Base-by-base conservation (phyloP, 2,888 invertebrate genomes). In the Trichogramma evanescens region DNA sequence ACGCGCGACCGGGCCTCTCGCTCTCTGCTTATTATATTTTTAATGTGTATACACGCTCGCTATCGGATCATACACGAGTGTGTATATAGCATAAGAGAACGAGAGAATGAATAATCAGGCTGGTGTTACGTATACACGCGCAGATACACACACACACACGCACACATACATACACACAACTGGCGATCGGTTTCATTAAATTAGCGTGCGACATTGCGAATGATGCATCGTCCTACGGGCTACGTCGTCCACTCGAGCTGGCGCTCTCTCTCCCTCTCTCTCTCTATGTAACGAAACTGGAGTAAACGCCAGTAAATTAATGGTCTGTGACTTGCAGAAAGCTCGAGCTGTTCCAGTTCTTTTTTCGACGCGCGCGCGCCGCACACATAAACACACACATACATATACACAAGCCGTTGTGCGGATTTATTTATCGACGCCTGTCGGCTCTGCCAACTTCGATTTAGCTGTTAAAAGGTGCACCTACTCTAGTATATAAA, bases 131-230 rank as follows among this genome's bases (percentile, higher is more conserved):
- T 45, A 26, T 52, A 39, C 41, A 44, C 4, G 6, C 9, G 39
- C 39, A 13, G 4, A 51, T 40, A 45, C 40, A 46, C 9, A 42
- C 38, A 9, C 8, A 26, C 43, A 9, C n/a, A 10, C 54, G 4
- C n/a, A 38, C 26, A 41, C 13, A 8, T 40, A 38, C 26, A 10
- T 40, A 10, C 42, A 41, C 45, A 41, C 39, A 8, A 50, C 45
- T 61, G 54, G 38, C 56, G 58, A 63, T 63, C 59, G 54, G 56
- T 63, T 63, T 61, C 61, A 63, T 63, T 63, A 63, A 63, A 61
- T 63, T 63, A 63, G 54, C 61, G 54, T 56, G 45, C 56, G 54
- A 59, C 51, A 57, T 45, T 56, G 26, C 26, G 26, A 26, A 26
- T 26, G 56, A 56, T 61, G 56, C 61, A 58, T 61, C 61, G 54